These are phyloP conservation scores for Masticophis lateralis DNA, from an alignment of 2,797 vertebrate species.

Conservation along the genomic window DNA sequence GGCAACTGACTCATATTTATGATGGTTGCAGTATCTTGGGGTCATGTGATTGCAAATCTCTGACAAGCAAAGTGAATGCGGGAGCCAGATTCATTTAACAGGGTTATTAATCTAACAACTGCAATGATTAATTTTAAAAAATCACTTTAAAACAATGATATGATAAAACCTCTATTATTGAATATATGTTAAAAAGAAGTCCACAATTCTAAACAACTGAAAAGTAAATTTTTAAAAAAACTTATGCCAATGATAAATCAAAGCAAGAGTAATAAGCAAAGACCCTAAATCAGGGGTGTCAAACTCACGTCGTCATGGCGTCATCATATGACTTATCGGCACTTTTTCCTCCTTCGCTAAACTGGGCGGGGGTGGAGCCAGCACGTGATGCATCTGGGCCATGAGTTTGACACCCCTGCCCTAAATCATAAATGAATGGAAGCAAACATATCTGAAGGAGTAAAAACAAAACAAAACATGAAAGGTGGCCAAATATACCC, in stretches of 20 bases:
- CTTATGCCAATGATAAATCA: not conserved
- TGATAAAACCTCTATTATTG: not conserved
- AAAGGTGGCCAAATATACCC: not conserved
- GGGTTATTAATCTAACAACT: not conserved
- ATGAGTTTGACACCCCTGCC: not conserved
- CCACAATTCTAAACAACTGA: not conserved
- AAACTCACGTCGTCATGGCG: rapidly evolving
- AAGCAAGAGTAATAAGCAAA: not conserved
- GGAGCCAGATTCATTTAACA: not conserved
- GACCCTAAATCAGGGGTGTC: not conserved
- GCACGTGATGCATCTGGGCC: too few relatives aligned
- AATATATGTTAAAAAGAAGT: not conserved
- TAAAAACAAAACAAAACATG: not conserved
- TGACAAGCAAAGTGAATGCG: not conserved
- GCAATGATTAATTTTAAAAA: not conserved
- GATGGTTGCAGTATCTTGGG: not conserved
- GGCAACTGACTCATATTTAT: not conserved
- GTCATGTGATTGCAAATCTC: not conserved
- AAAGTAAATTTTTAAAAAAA: not conserved
- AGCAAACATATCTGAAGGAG: not conserved
- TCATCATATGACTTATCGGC: too few relatives aligned
- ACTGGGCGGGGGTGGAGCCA: too few relatives aligned
- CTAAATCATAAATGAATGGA: not conserved
- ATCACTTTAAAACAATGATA: not conserved
- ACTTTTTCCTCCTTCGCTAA: too few relatives aligned